Conservation (phyloP, 2,113 vertebrate genomes). For the Garra rufa region DNA sequence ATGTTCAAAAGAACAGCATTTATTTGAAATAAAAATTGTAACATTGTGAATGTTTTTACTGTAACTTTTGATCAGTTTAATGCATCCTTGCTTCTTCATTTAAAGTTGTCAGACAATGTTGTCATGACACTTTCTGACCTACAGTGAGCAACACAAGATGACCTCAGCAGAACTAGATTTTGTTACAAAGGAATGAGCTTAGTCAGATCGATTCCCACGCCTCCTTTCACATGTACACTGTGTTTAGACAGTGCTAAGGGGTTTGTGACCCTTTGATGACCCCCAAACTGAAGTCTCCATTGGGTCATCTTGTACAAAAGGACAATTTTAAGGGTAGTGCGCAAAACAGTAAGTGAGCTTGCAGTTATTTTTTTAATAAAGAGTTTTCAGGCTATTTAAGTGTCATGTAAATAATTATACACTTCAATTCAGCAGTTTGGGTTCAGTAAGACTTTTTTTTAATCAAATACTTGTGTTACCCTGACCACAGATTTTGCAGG, state of each 20-base stretch:
- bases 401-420: not conserved
- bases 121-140: too few relatives aligned
- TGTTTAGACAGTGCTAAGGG: not conserved
- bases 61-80: not conserved
- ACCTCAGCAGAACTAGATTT: not conserved
- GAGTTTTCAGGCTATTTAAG: not conserved
- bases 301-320: not conserved
- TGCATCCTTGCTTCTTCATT: not conserved
- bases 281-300: not conserved
- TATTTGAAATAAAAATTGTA: not conserved
- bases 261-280: not conserved
- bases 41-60: not conserved
- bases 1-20: not conserved
- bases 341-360: not conserved
- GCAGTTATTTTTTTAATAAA: not conserved
- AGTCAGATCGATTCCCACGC: not conserved
- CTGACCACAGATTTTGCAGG: too few relatives aligned
- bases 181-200: not conserved
- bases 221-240: not conserved
- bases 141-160: not conserved
- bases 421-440: not conserved
- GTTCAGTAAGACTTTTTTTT: not conserved
- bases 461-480: not conserved
- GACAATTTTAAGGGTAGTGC: not conserved
- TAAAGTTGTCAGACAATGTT: not conserved